Conservation (phyloP, 2,113 vertebrate genomes). For the Oncorhynchus masou region DNA sequence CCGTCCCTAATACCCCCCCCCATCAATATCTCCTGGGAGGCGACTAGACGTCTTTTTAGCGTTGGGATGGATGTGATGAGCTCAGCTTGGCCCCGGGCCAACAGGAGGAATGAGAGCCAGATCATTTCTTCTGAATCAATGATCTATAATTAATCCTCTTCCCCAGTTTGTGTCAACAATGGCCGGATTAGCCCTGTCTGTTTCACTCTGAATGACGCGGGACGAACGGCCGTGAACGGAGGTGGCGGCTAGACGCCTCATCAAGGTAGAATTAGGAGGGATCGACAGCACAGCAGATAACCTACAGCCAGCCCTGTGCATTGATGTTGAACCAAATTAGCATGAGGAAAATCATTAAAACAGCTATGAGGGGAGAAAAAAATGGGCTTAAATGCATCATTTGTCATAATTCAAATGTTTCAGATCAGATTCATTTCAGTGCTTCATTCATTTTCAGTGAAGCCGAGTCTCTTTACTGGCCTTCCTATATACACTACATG, state of each 20-base stretch:
- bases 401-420: not conserved
- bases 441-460: not conserved
- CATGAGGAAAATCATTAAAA: not conserved
- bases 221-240: constrained; percentile 19
- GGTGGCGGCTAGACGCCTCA: constrained; percentile 32
- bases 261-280: constrained; percentile 32
- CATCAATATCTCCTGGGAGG: too few species aligned
- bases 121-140: constrained; percentile 38
- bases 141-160: constrained; percentile 73
- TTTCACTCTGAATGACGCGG: constrained; percentile 44
- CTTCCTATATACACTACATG: constrained; percentile 37
- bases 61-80: not conserved
- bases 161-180: constrained; percentile 71
- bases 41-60: not conserved
- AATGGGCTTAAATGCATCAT: not conserved
- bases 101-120: constrained; percentile 46
- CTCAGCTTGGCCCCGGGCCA: constrained; percentile 70
- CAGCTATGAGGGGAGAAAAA: not conserved
- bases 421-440: too few species aligned
- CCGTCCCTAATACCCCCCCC: too few species aligned
- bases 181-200: constrained; percentile 66
- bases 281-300: not conserved
- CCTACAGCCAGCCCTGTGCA: not conserved
- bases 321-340: not conserved
- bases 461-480: too few species aligned